These are phyloP conservation scores for Hyposmocoma kahamanoa DNA, from an alignment of 1,140 invertebrate genomes.

Conservation along the genomic window DNA sequence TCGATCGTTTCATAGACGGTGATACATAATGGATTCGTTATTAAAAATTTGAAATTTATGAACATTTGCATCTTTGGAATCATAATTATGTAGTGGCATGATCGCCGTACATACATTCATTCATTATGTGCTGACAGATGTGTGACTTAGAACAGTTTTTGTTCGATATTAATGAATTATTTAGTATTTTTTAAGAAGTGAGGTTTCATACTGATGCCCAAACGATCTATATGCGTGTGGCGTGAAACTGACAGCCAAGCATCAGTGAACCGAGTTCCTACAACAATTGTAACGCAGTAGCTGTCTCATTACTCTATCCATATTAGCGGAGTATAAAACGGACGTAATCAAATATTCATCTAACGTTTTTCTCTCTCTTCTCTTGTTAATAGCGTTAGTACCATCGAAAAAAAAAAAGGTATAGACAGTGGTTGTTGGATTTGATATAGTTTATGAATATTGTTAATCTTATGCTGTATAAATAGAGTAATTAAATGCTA, in stretches of 20 bases:
- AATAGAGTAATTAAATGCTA: conserved; percentile 73
- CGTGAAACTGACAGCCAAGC: neutral
- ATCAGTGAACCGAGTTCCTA: conserved; percentile 52
- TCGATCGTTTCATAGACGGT: conserved; percentile 46
- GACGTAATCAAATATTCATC: conserved; percentile 26
- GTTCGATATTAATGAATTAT: no score
- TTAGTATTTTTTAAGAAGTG: no score
- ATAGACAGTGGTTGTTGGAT: conserved; percentile 72
- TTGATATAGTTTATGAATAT: conserved; percentile 74
- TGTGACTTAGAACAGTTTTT: no score
- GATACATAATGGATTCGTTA: conserved; percentile 51
- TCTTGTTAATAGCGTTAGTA: conserved; percentile 68
- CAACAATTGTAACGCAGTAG: conserved; percentile 35
- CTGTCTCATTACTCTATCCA: conserved; percentile 40
- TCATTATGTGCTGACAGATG: neutral
- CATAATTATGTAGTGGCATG: neutral
- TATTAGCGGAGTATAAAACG: conserved; percentile 33
- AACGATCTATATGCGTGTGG: no score
- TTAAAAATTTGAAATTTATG: conserved; percentile 42
- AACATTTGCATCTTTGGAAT: conserved; percentile 46
- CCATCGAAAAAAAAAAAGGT: conserved; percentile 59
- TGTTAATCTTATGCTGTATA: conserved; percentile 73
- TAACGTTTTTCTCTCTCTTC: conserved; percentile 57
- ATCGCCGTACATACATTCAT: neutral
- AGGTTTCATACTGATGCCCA: no score